These are phyloP conservation scores for Neoseiulus cucumeris DNA, from an alignment of 1,140 invertebrate species.

Conservation along the genomic window DNA sequence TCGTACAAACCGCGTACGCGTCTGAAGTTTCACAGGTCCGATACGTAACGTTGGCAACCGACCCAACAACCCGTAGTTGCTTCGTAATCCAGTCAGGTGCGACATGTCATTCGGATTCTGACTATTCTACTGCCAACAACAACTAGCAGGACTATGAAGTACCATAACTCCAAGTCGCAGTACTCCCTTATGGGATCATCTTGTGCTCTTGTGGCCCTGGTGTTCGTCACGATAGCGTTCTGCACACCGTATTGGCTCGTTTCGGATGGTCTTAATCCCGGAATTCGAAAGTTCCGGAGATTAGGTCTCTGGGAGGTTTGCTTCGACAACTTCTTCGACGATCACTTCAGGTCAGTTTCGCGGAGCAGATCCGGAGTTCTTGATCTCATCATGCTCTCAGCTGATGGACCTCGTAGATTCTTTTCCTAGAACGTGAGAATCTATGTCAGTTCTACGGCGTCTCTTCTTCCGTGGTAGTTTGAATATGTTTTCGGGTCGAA, in stretches of 20 bases:
- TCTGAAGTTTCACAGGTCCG: background rate
- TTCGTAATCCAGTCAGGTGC: background rate
- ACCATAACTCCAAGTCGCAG: background rate
- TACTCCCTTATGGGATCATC: background rate
- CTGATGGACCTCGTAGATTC: conserved; percentile 16
- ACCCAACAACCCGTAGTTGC: background rate
- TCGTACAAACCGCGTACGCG: too few species aligned
- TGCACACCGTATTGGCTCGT: conserved; percentile 79
- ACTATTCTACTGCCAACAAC: background rate
- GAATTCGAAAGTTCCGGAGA: conserved; percentile 31
- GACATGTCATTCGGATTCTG: background rate
- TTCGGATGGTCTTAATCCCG: conserved; percentile 36
- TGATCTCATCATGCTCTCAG: too few species aligned
- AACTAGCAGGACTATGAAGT: conserved; percentile 1
- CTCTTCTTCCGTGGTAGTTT: conserved; percentile 23
- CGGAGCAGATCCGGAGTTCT: too few species aligned
- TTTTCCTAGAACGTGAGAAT: conserved; percentile 14
- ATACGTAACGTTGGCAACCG: conserved; percentile 9
- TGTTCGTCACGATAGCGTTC: conserved; percentile 55
- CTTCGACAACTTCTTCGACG: conserved; percentile 59
- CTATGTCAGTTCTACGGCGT: conserved; percentile 34
- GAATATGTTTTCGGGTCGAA: too few species aligned
- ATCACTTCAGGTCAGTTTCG: conserved; percentile 18
- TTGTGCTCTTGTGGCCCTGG: conserved; percentile 20
- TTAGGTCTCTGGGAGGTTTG: conserved; percentile 82